Conservation (phyloP, 2,113 vertebrate species). For the Tamias sibiricus region DNA sequence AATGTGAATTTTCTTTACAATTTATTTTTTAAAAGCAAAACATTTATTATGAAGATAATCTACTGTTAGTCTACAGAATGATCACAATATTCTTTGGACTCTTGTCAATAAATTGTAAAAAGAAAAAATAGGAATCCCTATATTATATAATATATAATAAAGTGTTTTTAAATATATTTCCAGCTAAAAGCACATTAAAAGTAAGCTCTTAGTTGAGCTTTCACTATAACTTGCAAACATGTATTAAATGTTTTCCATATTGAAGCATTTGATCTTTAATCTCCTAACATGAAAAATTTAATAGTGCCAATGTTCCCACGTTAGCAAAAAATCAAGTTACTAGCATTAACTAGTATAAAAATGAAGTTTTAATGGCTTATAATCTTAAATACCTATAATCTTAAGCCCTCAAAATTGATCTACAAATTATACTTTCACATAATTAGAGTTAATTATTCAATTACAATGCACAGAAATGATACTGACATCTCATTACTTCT, state of each 20-base stretch:
- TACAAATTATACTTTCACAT: slow-evolving; percentile 48
- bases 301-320: neutral
- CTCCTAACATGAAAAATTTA: neutral
- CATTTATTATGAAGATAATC: neutral
- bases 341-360: slow-evolving; percentile 15
- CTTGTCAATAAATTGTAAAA: slow-evolving; percentile 10
- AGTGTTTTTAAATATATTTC: neutral
- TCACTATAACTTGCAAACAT: slow-evolving; percentile 8
- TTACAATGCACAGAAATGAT: slow-evolving; percentile 41
- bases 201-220: neutral
- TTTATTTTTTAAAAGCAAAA: slow-evolving; percentile 53
- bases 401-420: slow-evolving; percentile 35
- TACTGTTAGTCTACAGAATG: neutral
- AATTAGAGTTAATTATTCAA: neutral
- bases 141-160: too few relatives aligned
- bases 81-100: neutral
- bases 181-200: neutral
- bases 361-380: neutral
- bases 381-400: neutral
- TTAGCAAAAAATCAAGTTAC: slow-evolving; percentile 30
- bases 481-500: slow-evolving; percentile 94
- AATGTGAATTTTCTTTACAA: neutral
- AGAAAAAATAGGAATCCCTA: neutral
- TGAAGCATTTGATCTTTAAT: slow-evolving; percentile 22
- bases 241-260: neutral